These are phyloP conservation scores for Ophthalmolycus amberensis DNA, from an alignment of 2,113 vertebrate genomes.

Conservation along the genomic window DNA sequence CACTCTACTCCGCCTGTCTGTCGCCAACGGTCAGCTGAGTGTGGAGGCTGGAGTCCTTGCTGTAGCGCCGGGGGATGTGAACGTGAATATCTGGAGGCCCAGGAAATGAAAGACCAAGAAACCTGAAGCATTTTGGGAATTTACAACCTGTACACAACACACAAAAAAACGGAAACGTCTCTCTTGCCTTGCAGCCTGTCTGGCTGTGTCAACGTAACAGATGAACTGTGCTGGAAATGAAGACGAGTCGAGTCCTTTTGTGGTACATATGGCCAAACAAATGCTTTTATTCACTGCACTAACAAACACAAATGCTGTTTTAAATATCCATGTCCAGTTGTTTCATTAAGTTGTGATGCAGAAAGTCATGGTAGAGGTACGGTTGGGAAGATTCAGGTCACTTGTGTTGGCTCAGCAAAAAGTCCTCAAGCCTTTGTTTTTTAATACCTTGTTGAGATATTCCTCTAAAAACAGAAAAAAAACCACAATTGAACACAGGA, in stretches of 20 bases:
- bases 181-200: not conserved
- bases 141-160: not conserved
- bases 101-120: constrained; percentile 73
- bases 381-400: not conserved
- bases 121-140: not conserved
- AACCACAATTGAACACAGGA: not conserved
- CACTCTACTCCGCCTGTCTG: not conserved
- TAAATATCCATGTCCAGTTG: not conserved
- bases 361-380: not conserved
- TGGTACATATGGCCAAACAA: not conserved
- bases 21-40: constrained; percentile 82
- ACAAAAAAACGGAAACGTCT: not conserved
- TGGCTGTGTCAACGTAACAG: not conserved
- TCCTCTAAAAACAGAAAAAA: not conserved
- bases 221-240: not conserved
- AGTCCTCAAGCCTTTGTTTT: not conserved
- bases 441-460: not conserved
- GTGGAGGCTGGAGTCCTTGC: constrained; percentile 88
- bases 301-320: not conserved
- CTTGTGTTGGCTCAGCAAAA: not conserved
- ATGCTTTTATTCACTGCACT: not conserved
- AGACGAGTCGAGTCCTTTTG: not conserved
- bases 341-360: not conserved
- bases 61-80: constrained; percentile 86
- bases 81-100: constrained; percentile 88